Conservation (phyloP, 2,888 invertebrate species). For the Drosophila cyrtoloma region DNA sequence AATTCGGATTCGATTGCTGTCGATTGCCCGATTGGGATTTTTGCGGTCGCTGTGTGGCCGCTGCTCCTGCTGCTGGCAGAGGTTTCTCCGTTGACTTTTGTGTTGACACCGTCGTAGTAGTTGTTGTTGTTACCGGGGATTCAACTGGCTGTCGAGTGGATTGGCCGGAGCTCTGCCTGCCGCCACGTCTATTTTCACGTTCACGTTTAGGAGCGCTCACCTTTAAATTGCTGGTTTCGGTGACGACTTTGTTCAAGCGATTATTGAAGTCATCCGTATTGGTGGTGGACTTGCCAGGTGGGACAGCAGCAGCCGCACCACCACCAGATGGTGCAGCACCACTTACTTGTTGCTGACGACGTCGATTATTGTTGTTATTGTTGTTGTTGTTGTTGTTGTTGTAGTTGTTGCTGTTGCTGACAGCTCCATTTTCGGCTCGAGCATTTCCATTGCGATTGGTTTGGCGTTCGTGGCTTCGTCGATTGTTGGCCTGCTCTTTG, state of each 20-base stretch:
- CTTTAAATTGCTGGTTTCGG: conserved; percentile 77
- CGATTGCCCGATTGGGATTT: conserved; percentile 65
- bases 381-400: conserved; percentile 19
- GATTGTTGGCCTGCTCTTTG: conserved; percentile 46
- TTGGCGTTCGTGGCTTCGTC: conserved; percentile 41
- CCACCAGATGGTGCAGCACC: neutral
- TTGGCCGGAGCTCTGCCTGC: conserved; percentile 22
- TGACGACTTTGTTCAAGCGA: conserved; percentile 56
- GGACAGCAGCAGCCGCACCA: conserved; percentile 2
- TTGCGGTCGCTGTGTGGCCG: conserved; percentile 27
- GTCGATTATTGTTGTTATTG: conserved; percentile 29
- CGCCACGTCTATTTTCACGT: conserved; percentile 55
- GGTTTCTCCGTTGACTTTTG: conserved; percentile 57
- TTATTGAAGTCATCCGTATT: conserved; percentile 46
- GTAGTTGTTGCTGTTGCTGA: conserved; percentile 7
- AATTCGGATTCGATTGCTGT: conserved; percentile 54
- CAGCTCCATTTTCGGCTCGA: conserved; percentile 62
- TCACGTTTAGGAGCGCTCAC: conserved; percentile 66
- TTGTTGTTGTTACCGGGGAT: neutral
- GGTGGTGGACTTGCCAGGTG: conserved; percentile 27
- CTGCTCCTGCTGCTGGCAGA: conserved; percentile 1
- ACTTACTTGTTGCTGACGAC: conserved; percentile 37
- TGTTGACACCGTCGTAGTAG: conserved; percentile 37
- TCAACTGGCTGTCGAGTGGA: conserved; percentile 38
- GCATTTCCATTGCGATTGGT: conserved; percentile 49